Conservation (phyloP, 2,113 vertebrate species). For the Pollimyrus isidori region DNA sequence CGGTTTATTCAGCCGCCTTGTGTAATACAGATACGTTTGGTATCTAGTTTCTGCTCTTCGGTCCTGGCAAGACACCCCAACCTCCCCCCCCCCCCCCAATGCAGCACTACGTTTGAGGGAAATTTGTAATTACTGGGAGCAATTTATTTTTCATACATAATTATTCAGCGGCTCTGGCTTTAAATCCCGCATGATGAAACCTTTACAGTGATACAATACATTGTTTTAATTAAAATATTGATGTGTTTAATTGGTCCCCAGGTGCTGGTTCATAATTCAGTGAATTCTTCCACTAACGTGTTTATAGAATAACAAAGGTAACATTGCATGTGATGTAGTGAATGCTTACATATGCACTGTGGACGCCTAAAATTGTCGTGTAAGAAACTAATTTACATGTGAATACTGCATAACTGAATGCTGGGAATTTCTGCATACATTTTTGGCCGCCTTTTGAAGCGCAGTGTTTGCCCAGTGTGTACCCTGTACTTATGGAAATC, state of each 20-base stretch:
- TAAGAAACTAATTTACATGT: background rate
- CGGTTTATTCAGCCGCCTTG: background rate
- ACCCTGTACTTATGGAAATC: background rate
- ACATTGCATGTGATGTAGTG: background rate
- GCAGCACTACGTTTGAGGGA: background rate
- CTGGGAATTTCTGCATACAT: background rate
- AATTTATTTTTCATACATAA: background rate
- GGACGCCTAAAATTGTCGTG: background rate
- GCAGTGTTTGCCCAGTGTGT: background rate
- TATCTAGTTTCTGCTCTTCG: background rate
- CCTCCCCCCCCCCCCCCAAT: background rate
- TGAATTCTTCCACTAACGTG: background rate
- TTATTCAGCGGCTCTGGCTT: background rate
- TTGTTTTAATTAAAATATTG: background rate
- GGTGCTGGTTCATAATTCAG: background rate
- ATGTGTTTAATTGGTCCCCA: background rate
- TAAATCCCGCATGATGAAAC: background rate
- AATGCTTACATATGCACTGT: background rate
- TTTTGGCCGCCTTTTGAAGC: background rate
- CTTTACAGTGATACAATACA: background rate
- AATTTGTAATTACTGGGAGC: background rate
- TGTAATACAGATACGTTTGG: background rate
- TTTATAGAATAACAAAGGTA: background rate
- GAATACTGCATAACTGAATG: background rate
- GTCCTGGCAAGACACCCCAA: background rate